Conservation (phyloP, 2,888 invertebrate species). For the Spilosoma lubricipeda region DNA sequence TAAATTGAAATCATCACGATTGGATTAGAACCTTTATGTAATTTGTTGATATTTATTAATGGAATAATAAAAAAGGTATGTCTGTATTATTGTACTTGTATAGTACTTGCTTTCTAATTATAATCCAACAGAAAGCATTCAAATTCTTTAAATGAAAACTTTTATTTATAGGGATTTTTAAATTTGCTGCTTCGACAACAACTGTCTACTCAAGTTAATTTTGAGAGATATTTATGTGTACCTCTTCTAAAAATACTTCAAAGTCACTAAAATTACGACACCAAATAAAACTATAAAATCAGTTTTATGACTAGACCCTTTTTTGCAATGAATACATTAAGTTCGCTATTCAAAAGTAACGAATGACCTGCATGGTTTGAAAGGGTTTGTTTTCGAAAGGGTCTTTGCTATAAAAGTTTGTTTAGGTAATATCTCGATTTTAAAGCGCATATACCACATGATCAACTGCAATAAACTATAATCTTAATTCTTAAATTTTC, state of each 20-base stretch:
- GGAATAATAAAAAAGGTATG: too few species aligned
- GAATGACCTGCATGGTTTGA: neutral
- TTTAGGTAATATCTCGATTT: neutral
- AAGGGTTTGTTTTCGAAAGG: neutral
- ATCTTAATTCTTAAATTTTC: neutral
- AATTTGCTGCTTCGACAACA: neutral
- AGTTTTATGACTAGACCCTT: constrained; percentile 37
- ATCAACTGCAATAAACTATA: neutral
- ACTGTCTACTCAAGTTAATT: neutral
- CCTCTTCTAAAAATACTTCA: constrained; percentile 12
- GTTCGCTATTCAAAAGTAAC: constrained; percentile 14
- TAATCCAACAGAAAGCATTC: neutral
- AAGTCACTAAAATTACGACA: constrained; percentile 30
- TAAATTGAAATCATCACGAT: too few species aligned
- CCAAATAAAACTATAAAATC: constrained; percentile 38
- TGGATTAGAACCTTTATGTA: too few species aligned
- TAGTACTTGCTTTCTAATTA: neutral
- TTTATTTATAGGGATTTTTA: neutral
- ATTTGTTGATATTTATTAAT: too few species aligned
- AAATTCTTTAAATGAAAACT: too few species aligned
- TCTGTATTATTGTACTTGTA: too few species aligned
- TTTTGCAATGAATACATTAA: constrained; percentile 40
- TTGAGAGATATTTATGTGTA: neutral
- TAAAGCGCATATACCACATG: neutral
- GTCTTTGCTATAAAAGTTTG: neutral